Evolutionary conservation across 2,888 invertebrate genomes (phyloP).

Genomic region (Osmoderma eremita): DNA sequence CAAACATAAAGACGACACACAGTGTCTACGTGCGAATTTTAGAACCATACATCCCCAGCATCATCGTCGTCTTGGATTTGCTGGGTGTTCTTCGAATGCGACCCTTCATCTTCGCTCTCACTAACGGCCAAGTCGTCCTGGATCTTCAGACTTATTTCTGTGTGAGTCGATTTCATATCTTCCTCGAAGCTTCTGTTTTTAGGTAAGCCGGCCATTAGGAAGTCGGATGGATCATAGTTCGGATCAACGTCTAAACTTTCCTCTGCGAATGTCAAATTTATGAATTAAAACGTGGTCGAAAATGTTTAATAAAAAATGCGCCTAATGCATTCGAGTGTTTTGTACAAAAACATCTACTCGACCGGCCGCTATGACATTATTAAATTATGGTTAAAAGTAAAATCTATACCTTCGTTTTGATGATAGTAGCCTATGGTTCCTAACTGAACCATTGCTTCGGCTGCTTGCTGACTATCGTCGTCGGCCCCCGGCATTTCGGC

Average conservation of each 20-base stretch:
- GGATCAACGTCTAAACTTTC: constrained; percentile 82
- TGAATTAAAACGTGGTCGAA: not conserved
- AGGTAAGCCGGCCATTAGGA: constrained; percentile 71
- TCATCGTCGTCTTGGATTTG: constrained; percentile 64
- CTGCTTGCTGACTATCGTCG: constrained; percentile 71
- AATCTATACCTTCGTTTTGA: constrained; percentile 53
- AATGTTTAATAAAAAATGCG: not conserved
- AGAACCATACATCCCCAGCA: constrained; percentile 71
- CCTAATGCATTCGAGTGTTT: not conserved
- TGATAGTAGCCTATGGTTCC: constrained; percentile 74
- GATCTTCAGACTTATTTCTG: constrained; percentile 68
- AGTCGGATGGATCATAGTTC: constrained; percentile 88
- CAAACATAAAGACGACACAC: not conserved
- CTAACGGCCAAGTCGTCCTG: constrained; percentile 81
- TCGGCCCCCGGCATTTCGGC: constrained; percentile 61
- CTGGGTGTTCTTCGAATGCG: constrained; percentile 48
- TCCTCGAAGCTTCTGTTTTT: constrained; percentile 52
- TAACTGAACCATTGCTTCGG: constrained; percentile 81
- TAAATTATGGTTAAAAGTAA: constrained; percentile 21
- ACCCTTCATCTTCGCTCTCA: constrained; percentile 76
- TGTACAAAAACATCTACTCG: not conserved
- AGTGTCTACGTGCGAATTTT: constrained; percentile 48
- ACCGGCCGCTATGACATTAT: not conserved
- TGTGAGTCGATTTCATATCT: constrained; percentile 44
- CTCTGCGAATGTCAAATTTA: constrained; percentile 61